phyloP scores from a whole-genome alignment of 2,797 vertebrate genomes.

The Megaceryle alcyon region DNA sequence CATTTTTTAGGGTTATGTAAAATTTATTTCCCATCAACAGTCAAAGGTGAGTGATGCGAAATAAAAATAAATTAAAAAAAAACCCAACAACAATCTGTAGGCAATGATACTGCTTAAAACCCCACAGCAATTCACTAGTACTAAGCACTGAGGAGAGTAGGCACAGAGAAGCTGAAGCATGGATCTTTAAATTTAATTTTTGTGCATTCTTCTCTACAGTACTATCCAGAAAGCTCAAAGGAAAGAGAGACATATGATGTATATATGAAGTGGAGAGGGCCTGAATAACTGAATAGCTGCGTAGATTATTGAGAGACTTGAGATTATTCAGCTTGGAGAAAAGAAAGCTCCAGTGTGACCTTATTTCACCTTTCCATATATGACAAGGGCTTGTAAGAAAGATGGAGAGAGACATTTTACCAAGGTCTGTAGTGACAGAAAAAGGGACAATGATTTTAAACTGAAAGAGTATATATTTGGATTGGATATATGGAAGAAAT shows the following conservation, averaged over 20 bases:
- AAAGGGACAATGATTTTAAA: no score
- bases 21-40: neutral
- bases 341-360: no score
- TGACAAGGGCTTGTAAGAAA: no score
- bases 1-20: neutral
- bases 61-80: neutral
- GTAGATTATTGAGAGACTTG: no score
- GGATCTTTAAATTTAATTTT: neutral
- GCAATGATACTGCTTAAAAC: neutral
- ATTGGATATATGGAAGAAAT: no score
- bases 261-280: no score
- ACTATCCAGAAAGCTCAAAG: neutral
- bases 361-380: no score
- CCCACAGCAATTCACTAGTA: neutral
- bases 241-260: neutral
- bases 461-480: no score
- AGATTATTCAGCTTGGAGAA: no score
- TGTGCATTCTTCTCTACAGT: neutral
- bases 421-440: no score
- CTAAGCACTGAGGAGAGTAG: neutral
- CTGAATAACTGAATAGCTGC: no score
- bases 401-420: no score
- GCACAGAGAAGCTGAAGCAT: neutral
- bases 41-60: neutral
- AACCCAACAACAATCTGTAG: neutral